A percentile compares a stretch with the other conserved stretches of the same genome.
phyloP scores from a whole-genome alignment of 2,888 invertebrate species.

The Melieria picta region DNA sequence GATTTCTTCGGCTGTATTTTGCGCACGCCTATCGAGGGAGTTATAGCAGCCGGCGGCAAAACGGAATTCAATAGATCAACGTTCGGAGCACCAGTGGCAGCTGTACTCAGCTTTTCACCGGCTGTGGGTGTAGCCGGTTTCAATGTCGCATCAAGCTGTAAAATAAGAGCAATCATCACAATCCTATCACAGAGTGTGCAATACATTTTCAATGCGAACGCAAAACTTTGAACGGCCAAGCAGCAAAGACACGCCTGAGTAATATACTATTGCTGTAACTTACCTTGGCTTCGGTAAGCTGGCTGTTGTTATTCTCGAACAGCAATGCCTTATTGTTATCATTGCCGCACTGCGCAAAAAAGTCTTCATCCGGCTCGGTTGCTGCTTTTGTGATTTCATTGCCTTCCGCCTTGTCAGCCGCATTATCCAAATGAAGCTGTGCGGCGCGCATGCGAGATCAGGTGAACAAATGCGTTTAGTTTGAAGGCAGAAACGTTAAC shows the following conservation, averaged over 20 bases:
- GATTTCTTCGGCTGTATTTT: conserved; percentile 76
- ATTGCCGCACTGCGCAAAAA: conserved; percentile 83
- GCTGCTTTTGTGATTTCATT: conserved; percentile 72
- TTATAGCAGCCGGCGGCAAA: conserved; percentile 66
- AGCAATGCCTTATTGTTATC: conserved; percentile 59
- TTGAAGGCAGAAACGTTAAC: conserved; percentile 25
- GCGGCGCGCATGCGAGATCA: conserved; percentile 27
- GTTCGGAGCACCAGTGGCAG: conserved; percentile 56
- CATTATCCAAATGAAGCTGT: conserved; percentile 79
- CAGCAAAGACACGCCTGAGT: too few species aligned
- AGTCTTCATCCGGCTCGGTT: conserved; percentile 79
- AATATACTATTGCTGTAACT: conserved; percentile 43
- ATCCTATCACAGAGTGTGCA: conserved; percentile 18
- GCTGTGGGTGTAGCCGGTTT: conserved; percentile 36
- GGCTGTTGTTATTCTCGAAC: conserved; percentile 64
- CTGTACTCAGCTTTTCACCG: conserved; percentile 43
- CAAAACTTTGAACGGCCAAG: too few species aligned
- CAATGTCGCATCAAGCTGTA: conserved; percentile 51
- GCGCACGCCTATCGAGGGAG: conserved; percentile 77
- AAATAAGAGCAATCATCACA: background rate
- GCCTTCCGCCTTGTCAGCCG: conserved; percentile 69
- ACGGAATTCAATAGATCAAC: conserved; percentile 63
- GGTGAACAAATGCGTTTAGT: conserved; percentile 22
- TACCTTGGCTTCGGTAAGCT: conserved; percentile 67
- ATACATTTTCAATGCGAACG: background rate